A percentile compares a stretch with the other conserved stretches of the same genome.
Evolutionary conservation across 2,113 vertebrate species (phyloP).

Genomic region (Athene cunicularia): DNA sequence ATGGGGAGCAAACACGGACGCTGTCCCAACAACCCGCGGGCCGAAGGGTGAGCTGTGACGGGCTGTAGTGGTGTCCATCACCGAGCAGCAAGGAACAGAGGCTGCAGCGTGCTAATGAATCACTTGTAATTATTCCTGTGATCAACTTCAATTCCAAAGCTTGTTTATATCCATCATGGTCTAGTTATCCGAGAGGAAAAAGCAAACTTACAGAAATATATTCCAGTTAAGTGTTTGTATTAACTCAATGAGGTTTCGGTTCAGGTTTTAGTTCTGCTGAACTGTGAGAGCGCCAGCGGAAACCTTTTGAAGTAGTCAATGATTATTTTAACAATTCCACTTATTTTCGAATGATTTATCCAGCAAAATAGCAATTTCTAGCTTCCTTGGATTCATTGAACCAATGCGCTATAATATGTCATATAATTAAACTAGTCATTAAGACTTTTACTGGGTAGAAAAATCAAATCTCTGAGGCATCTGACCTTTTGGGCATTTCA

Average conservation of each 20-base stretch:
- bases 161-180: neutral
- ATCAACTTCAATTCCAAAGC: neutral
- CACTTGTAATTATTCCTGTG: neutral
- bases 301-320: conserved; percentile 17
- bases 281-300: neutral
- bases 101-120: neutral
- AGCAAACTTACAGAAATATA: neutral
- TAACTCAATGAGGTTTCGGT: neutral
- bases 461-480: conserved; percentile 6
- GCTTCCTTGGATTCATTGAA: neutral
- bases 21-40: rapidly evolving
- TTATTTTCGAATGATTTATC: conserved; percentile 17
- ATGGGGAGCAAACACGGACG: neutral
- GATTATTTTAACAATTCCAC: conserved; percentile 31
- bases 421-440: conserved; percentile 42
- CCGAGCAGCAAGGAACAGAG: neutral
- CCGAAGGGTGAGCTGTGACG: rapidly evolving
- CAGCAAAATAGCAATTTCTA: neutral
- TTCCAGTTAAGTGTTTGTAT: neutral
- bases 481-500: conserved; percentile 48
- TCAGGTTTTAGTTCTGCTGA: neutral
- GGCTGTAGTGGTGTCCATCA: rapidly evolving
- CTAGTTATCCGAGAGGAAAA: neutral
- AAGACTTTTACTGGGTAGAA: conserved; percentile 25
- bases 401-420: neutral